Base-by-base conservation (phyloP, 2,797 vertebrate genomes). In the Helarctos malayanus region DNA sequence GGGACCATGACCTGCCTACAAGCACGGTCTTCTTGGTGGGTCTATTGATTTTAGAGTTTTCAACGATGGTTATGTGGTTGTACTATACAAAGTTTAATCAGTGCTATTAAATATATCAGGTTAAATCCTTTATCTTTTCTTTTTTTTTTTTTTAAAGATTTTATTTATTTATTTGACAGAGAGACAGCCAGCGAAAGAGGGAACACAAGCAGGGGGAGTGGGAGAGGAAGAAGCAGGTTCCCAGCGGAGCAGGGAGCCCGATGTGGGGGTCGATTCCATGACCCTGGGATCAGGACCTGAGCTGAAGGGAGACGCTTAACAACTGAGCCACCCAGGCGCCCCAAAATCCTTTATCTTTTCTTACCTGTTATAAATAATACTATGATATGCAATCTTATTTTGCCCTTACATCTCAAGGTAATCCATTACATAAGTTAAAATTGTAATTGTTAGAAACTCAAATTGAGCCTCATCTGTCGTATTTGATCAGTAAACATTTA, bases 61-160 rank as follows among this genome's bases (percentile, higher is more conserved):
- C 41, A 52, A 63, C 38, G 25, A 47, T 71, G 41, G 18, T 79
- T 41, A 14, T 63, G 56, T 88, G 49, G 11, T 88, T 83, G 29
- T 71, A 71, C 13, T 23, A 63, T 13, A 89, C 52, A 96, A 38
- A 93, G 71, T 80, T 86, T 90, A 73, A 90, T 23, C 23, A 80
- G 29, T 73, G 5, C 23, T 45, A 38, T 84, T 87, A 80, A 78
- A 75, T 25, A 61, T 27, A 10, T 82, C 57, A 59, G 61, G 73
- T 57, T 52, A 92, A 63, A 63, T 54, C 56, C 27, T 61, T 61
- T 61, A n/a, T 65, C 63, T 65, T 65, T 65, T 41, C 38, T 69
- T 68, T 41, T n/a, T 82, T 68, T 41, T 52, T 52, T 52, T 52
- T 14, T 38, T 38, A 38, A 38, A 52, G 15, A 52, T 52, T 52